Evolutionary conservation across 2,888 invertebrate genomes (phyloP), one percentile per base, ranked within the genome.

Genomic region (Calephelis perditalis): DNA sequence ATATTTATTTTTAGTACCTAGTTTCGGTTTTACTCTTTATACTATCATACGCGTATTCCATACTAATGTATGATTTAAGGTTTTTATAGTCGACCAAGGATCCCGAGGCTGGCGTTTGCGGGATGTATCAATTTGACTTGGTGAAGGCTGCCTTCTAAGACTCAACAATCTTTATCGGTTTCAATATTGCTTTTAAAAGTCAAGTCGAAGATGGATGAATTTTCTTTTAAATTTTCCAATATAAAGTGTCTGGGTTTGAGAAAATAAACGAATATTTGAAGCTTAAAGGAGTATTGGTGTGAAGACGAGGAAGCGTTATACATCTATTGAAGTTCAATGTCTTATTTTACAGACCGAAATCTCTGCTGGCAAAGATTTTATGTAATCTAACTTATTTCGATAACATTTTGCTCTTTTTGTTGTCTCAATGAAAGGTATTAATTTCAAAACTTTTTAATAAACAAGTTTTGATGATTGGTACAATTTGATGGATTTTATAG

Each of bases 161-260:
- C 49, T 49, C 49, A 49, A 49, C 15, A 49, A 49, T 49, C 49
- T 49, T 49, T 49, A 49, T 49, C 49, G 49, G 26, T 49, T 49
- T 49, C 49, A 49, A 49, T 49, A 49, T 49, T 49, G 49, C 49
- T 49, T 49, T 49, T 49, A 49, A 49, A 49, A 49, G 49, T 49
- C 49, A 49, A 49, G 49, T 26, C 49, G 49, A 49, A 49, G 49
- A 49, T 49, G 49, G 49, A 49, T 49, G 49, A 49, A 49, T 49
- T 49, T 49, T 49, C 49, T 49, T 49, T 40, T 49, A 49, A 49
- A 49, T 49, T 49, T 26, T 49, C 11, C 49, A 49, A 49, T 49
- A 49, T 49, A 49, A 49, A 49, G 9, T 26, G 49, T 49, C 49
- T 49, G 49, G 26, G 49, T 49, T 49, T 49, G 49, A 10, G 49